phyloP scores from a whole-genome alignment of 2,888 invertebrate species.

The Polymixis flavicincta region DNA sequence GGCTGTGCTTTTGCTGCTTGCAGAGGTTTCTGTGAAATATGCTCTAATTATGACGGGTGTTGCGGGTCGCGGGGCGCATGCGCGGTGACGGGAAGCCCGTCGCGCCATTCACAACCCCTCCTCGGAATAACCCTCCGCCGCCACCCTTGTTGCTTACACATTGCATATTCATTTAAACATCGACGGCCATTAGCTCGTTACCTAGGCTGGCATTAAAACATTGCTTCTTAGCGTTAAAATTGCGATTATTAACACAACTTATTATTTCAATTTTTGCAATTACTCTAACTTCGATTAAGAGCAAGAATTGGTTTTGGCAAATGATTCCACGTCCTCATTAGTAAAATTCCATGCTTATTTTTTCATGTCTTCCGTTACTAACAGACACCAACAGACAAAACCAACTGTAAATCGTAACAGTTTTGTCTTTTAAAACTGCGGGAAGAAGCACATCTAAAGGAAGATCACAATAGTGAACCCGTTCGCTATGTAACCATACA shows the following conservation, averaged over 20 bases:
- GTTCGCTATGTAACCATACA: conserved; percentile 17
- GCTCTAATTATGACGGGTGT: conserved; percentile 75
- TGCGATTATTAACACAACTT: background rate
- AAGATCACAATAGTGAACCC: conserved; percentile 15
- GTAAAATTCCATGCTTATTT: background rate
- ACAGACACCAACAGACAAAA: background rate
- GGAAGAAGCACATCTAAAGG: conserved; percentile 9
- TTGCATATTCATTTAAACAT: conserved; percentile 76
- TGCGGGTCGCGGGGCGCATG: conserved; percentile 69
- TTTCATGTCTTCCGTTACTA: background rate
- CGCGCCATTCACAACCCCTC: conserved; percentile 76
- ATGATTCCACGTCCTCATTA: background rate
- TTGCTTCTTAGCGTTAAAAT: conserved; percentile 26
- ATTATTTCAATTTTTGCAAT: background rate
- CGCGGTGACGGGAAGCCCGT: conserved; percentile 63
- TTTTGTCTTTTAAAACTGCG: background rate
- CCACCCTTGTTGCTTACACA: conserved; percentile 68
- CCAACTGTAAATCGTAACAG: background rate
- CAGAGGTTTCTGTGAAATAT: conserved; percentile 74
- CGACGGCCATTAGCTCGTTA: conserved; percentile 68
- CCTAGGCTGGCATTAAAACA: conserved; percentile 48
- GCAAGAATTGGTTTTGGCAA: background rate
- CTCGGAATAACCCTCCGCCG: conserved; percentile 58
- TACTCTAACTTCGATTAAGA: background rate
- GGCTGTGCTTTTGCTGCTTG: conserved; percentile 63